Percentiles rank a stretch among this genome's conserved stretches.
Conservation (phyloP, 2,113 vertebrate genomes). For the Motacilla tschutschensis region DNA sequence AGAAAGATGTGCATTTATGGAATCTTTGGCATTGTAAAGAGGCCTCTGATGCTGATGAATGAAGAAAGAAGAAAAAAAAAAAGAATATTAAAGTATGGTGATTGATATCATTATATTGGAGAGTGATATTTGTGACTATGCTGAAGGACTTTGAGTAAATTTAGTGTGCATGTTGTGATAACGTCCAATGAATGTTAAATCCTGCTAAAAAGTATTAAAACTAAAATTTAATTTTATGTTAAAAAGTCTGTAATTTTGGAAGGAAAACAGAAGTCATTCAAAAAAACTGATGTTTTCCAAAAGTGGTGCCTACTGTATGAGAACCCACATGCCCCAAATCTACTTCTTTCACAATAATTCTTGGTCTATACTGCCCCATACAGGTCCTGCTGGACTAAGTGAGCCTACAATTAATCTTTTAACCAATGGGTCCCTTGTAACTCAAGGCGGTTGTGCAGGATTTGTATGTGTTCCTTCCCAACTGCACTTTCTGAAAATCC, state of each 20-base stretch:
- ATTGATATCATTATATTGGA: background rate
- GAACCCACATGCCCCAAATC: background rate
- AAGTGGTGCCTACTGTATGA: background rate
- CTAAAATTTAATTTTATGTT: background rate
- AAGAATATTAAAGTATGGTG: background rate
- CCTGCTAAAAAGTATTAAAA: background rate
- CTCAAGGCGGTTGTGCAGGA: background rate
- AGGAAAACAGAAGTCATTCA: background rate
- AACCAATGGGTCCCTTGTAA: constrained; percentile 1
- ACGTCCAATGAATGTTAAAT: background rate
- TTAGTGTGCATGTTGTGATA: background rate
- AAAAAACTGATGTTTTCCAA: background rate
- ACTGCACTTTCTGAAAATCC: constrained; percentile 19
- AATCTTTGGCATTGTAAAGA: background rate
- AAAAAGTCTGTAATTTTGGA: background rate
- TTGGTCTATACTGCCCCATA: constrained; percentile 39
- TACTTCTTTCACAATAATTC: background rate
- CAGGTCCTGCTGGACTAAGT: background rate
- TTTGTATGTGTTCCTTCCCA: background rate
- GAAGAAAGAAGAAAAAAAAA: no score
- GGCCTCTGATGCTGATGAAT: background rate
- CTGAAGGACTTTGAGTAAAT: background rate
- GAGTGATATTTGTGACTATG: background rate
- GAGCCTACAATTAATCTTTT: background rate
- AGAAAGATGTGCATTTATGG: accelerated